Evolutionary conservation across 1,140 invertebrate genomes (phyloP).

Genomic region (Mercenaria mercenaria): DNA sequence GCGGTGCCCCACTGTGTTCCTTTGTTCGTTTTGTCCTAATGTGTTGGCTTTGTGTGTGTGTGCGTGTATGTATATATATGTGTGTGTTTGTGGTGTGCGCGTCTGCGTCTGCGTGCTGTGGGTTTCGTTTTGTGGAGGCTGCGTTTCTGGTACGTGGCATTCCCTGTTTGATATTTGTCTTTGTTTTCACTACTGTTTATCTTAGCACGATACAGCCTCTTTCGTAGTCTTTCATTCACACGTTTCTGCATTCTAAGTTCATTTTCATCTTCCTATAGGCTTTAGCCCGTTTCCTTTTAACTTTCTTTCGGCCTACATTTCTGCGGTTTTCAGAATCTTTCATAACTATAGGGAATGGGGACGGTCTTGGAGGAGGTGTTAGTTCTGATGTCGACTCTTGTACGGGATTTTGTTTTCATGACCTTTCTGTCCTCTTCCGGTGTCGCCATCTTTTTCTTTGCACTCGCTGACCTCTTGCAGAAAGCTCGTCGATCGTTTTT

Average conservation of each 20-base stretch:
- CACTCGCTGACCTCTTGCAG: background rate
- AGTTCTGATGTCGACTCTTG: background rate
- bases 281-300: background rate
- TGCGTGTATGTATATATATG: too few species aligned
- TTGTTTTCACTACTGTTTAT: background rate
- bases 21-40: too few species aligned
- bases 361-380: background rate
- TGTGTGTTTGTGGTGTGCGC: background rate
- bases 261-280: background rate
- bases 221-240: background rate
- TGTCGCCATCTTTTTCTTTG: background rate
- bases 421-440: background rate
- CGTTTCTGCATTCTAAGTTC: background rate
- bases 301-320: background rate
- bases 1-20: too few species aligned
- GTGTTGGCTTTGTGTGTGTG: too few species aligned
- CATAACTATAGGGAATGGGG: background rate
- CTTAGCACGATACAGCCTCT: background rate
- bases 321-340: background rate
- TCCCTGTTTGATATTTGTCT: too few species aligned
- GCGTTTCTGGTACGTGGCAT: too few species aligned
- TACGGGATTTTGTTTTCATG: background rate
- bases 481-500: background rate
- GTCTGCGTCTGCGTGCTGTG: too few species aligned
- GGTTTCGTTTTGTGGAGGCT: too few species aligned